Evolutionary conservation across 2,113 vertebrate genomes (phyloP), one percentile per base, ranked within the genome.

Genomic region (Girardinichthys multiradiatus): DNA sequence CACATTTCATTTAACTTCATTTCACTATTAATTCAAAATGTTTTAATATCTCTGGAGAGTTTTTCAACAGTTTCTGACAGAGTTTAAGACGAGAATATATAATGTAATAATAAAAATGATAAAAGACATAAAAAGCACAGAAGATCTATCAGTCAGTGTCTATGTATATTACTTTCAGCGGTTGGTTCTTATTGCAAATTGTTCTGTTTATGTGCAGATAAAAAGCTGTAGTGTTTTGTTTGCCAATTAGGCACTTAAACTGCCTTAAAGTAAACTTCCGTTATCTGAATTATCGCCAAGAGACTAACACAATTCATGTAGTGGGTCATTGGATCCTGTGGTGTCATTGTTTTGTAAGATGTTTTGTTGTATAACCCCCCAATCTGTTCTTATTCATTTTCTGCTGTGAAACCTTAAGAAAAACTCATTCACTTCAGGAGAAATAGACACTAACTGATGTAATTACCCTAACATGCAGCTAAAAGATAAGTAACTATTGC

Each of bases 71-170:
- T 72, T 75, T 64, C 21, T 0, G 11, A 39, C 11, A 19, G 67
- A 73, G 66, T 70, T 79, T 72, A 69, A 12, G 59, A 76, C 65
- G 45, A 82, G 81, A 80, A 19, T 21, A 19, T 48, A 76, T 69
- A 30, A 82, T 3, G 5, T 19, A 58, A 71, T 48, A 70, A 79
- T 51, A 72, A 80, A 83, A 61, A 6, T 11, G 67, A 80, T 74
- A 70, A 74, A 79, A 78, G 2, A 59, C 57, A 82, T n/a, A n/a
- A n/a, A 59, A 33, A 33, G 6, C 3, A 3, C 31, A 3, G 6
- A 3, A 33, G 31, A 4, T 17, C 61, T n/a, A 5, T 17, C 28
- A 81, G 42, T 64, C 68, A 65, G 57, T 28, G 24, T 64, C 70
- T 63, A 69, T 45, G 0, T 27, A 19, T 0, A 64, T 58, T 17